phyloP scores from a whole-genome alignment of 1,140 invertebrate genomes.

The Argopecten irradians region DNA sequence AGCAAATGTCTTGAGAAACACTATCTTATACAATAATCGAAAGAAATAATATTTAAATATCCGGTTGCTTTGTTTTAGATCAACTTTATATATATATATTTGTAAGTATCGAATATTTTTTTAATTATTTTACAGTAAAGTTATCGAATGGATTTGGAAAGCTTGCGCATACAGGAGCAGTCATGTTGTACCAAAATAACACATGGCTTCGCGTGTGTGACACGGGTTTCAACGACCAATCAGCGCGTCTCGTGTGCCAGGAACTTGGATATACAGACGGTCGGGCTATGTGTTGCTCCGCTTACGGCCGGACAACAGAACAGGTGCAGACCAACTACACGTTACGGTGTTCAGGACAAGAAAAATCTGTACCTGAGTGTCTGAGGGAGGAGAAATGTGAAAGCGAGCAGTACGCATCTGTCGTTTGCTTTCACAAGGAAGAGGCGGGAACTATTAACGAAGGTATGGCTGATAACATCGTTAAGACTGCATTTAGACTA shows the following conservation, averaged over 20 bases:
- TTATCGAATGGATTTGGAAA: slow-evolving; percentile 54
- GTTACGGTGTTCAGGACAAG: slow-evolving; percentile 54
- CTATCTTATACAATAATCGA: too few species aligned
- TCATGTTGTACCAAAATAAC: slow-evolving; percentile 54
- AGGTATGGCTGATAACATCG: background rate
- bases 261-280: slow-evolving; percentile 62
- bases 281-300: slow-evolving; percentile 60
- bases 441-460: background rate
- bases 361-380: slow-evolving; percentile 54
- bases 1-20: too few species aligned
- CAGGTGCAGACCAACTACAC: slow-evolving; percentile 53
- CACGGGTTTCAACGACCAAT: slow-evolving; percentile 60
- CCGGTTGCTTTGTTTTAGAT: background rate
- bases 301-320: slow-evolving; percentile 47
- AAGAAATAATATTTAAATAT: background rate
- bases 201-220: slow-evolving; percentile 63
- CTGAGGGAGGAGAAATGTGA: slow-evolving; percentile 51
- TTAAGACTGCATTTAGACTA: too few species aligned
- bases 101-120: background rate
- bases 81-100: background rate
- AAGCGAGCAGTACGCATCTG: slow-evolving; percentile 60
- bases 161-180: slow-evolving; percentile 54
- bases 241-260: slow-evolving; percentile 61
- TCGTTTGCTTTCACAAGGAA: slow-evolving; percentile 56
- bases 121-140: slow-evolving; percentile 55